Evolutionary conservation across 1,140 invertebrate species (phyloP), one percentile per base, ranked within the genome.

Genomic region (Protaetia brevitarsis): DNA sequence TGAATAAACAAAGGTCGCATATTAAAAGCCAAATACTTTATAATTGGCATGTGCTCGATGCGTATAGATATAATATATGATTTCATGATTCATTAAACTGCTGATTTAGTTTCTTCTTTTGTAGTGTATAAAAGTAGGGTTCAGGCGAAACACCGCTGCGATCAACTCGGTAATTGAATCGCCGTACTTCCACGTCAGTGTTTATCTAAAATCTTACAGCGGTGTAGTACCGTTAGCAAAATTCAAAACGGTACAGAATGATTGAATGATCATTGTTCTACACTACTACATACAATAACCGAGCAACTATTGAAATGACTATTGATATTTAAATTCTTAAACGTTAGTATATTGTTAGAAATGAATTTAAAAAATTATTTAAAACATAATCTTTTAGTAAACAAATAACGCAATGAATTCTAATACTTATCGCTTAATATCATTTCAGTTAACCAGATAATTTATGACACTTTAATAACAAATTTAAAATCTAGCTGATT

Each of bases 121-220:
- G 21, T 51, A 23, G 4, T 23, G 41, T 23, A 21, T 16, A 34
- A 34, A 21, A 51, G 13, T 19, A 19, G 19, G 26, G 41, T 23
- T 51, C 41, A 51, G 26, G 16, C 19, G 41, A 51, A 23, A 51
- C 26, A 23, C 3, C 11, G 13, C 19, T 23, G 21, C 6, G 16
- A 51, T 51, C 41, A 23, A 3, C 34, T 37, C 16, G 5, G 41
- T 51, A 51, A 51, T 51, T 16, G 41, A 51, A 26, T 51, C 3
- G 19, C 19, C 41, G 19, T 51, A 21, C 16, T 51, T 51, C 2
- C 16, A 51, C 41, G 10, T 8, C 41, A 5, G 16, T 23, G 41
- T 51, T 51, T 51, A 51, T 51, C 41, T 51, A 51, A 51, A 51
- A 51, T 51, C 41, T 51, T 51, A 51, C 19, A 51, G 19, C 4